Evolutionary conservation across 2,888 invertebrate genomes (phyloP).

Genomic region (Lithophane leautieri): DNA sequence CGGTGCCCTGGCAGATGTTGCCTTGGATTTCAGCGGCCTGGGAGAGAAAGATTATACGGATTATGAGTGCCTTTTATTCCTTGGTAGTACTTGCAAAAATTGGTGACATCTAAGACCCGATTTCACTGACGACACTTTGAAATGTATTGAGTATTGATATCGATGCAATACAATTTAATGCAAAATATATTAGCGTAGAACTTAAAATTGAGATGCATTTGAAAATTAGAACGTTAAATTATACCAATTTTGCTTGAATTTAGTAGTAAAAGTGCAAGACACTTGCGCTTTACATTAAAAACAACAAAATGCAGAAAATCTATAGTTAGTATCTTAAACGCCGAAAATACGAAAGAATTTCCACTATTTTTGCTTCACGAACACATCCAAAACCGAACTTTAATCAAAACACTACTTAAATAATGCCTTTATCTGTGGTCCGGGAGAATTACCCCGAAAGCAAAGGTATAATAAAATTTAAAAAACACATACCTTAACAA

Average conservation of each 20-base stretch:
- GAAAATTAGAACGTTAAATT: not conserved
- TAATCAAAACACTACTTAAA: no score
- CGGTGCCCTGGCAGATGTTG: slow-evolving; percentile 95
- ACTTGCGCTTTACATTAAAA: not conserved
- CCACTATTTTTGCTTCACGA: not conserved
- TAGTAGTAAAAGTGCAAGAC: not conserved
- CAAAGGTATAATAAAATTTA: not conserved
- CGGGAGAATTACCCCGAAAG: not conserved
- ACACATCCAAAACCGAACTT: not conserved
- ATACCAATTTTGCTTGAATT: not conserved
- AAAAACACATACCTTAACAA: slow-evolving; percentile 92
- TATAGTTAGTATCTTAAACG: not conserved
- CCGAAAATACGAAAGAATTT: not conserved
- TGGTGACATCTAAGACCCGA: not conserved
- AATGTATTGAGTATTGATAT: not conserved
- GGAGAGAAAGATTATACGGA: not conserved
- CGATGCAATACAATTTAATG: not conserved
- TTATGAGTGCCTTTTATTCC: not conserved
- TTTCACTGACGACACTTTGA: no score
- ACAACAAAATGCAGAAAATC: not conserved
- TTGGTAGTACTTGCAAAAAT: not conserved
- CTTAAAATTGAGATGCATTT: not conserved
- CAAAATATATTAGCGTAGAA: not conserved
- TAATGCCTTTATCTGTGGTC: not conserved
- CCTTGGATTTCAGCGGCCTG: slow-evolving; percentile 95